Percentiles rank a stretch among this genome's conserved stretches.
These are phyloP conservation scores for Dendrolimus pini DNA, from an alignment of 2,888 invertebrate genomes.

Conservation along the genomic window DNA sequence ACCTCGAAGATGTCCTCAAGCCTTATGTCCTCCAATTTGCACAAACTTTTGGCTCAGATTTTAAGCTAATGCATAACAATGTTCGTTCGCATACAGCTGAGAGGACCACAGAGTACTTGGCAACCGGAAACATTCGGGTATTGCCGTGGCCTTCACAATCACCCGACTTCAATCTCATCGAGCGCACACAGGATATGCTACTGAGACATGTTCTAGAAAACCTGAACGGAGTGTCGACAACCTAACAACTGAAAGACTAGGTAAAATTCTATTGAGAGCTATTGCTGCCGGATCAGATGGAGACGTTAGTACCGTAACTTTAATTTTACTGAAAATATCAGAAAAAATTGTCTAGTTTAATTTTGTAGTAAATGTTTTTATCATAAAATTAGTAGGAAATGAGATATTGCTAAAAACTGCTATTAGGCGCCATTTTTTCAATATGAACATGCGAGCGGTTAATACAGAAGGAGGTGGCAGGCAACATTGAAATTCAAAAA, in stretches of 20 bases:
- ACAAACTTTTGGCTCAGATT: constrained; percentile 1
- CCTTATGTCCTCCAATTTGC: background rate
- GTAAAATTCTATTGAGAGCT: background rate
- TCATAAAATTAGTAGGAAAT: too few species aligned
- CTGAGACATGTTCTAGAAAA: background rate
- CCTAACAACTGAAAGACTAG: background rate
- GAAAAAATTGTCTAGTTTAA: too few species aligned
- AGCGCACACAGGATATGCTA: background rate
- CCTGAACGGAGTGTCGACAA: background rate
- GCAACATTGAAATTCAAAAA: too few species aligned
- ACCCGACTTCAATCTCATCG: background rate
- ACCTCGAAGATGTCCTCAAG: background rate
- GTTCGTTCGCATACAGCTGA: background rate
- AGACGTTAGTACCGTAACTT: too few species aligned
- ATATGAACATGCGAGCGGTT: too few species aligned
- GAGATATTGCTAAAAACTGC: too few species aligned
- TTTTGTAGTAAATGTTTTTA: too few species aligned
- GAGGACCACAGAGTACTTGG: background rate
- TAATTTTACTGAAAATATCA: too few species aligned
- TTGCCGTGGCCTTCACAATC: background rate
- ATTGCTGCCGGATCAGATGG: too few species aligned
- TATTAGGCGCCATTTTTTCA: too few species aligned
- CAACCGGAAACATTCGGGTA: constrained; percentile 1
- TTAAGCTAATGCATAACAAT: background rate
- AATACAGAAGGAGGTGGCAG: too few species aligned